A percentile compares a stretch with the other conserved stretches of the same genome.
These are phyloP conservation scores for Sericinus montela DNA, from an alignment of 2,888 invertebrate species.

Conservation along the genomic window DNA sequence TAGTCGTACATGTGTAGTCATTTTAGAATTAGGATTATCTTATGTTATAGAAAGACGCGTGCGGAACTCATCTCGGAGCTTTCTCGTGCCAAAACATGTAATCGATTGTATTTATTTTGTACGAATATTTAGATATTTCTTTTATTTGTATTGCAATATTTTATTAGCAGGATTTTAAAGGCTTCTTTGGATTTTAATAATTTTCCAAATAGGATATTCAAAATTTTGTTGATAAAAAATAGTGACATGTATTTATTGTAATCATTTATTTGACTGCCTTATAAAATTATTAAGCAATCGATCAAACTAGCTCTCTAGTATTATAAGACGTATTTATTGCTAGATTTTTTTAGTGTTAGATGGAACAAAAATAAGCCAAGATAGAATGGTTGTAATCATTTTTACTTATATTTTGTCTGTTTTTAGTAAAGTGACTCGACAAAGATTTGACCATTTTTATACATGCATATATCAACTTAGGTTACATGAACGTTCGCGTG, in stretches of 20 bases:
- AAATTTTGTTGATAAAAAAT: conserved; percentile 19
- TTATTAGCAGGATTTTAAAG: not conserved
- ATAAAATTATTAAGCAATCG: conserved; percentile 23
- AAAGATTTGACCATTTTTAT: too few species aligned
- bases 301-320: conserved; percentile 55
- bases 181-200: too few species aligned
- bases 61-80: conserved; percentile 39
- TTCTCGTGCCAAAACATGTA: conserved; percentile 46
- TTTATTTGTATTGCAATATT: conserved; percentile 23
- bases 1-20: conserved; percentile 59
- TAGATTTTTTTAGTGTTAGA: conserved; percentile 22
- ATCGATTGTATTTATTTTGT: conserved; percentile 21
- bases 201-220: not conserved
- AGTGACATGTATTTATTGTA: conserved; percentile 20
- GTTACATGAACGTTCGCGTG: too few species aligned
- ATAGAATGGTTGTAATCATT: not conserved
- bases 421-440: too few species aligned
- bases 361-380: too few species aligned
- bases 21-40: conserved; percentile 59
- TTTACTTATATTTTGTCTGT: too few species aligned
- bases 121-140: conserved; percentile 23
- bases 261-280: conserved; percentile 29
- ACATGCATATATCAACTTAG: too few species aligned
- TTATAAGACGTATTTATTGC: conserved; percentile 56
- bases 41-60: conserved; percentile 30